Evolutionary conservation across 2,797 vertebrate genomes (phyloP).

Genomic region (Cynodonichthys magdalenae): DNA sequence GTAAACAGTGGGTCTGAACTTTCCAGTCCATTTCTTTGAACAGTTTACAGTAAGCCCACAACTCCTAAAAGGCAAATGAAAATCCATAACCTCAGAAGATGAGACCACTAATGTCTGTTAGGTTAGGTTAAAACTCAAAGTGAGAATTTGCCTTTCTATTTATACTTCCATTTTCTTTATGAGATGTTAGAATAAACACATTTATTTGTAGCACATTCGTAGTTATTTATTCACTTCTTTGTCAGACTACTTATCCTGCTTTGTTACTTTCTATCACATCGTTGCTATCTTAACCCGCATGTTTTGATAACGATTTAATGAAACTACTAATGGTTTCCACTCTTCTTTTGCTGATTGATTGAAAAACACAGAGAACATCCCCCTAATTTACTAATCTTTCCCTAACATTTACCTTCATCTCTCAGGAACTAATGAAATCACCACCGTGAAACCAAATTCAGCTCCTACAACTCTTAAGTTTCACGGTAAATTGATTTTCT

Average conservation of each 20-base stretch:
- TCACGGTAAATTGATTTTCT: conserved; percentile 48
- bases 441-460: conserved; percentile 1
- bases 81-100: background rate
- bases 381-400: conserved; percentile 36
- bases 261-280: background rate
- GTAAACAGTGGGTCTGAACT: background rate
- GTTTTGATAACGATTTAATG: background rate
- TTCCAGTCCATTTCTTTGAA: background rate
- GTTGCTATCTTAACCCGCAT: background rate
- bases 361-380: background rate
- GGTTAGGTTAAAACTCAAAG: background rate
- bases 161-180: background rate
- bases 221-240: background rate
- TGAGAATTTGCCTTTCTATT: background rate
- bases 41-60: background rate
- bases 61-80: background rate
- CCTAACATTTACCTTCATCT: conserved; percentile 22
- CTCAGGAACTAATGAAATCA: conserved; percentile 49
- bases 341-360: conserved; percentile 4
- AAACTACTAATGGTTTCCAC: background rate
- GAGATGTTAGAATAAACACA: no score
- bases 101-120: background rate
- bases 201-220: no score
- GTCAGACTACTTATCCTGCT: background rate
- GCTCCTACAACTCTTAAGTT: background rate